Evolutionary conservation across 2,888 invertebrate species (phyloP).

Genomic region (Hermodice carunculata): DNA sequence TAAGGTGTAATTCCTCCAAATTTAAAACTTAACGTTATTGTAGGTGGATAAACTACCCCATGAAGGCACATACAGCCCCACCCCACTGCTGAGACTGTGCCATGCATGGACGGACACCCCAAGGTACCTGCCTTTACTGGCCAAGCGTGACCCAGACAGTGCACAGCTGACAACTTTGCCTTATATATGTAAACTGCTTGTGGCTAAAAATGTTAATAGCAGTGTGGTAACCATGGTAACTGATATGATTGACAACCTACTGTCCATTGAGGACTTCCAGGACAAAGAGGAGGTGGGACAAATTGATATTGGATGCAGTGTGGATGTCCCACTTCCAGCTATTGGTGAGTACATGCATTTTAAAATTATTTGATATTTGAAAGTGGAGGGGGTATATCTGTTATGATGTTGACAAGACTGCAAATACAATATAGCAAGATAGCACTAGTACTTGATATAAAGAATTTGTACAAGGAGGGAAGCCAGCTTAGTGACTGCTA

Average conservation of each 20-base stretch:
- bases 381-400: too few relatives aligned
- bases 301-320: too few relatives aligned
- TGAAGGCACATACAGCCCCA: conserved; percentile 88
- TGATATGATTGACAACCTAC: conserved; percentile 63
- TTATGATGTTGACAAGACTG: too few relatives aligned
- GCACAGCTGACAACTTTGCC: conserved; percentile 76
- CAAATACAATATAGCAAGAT: too few relatives aligned
- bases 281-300: conserved; percentile 42
- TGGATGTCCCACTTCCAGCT: too few relatives aligned
- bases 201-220: conserved; percentile 77
- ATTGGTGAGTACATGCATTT: too few relatives aligned
- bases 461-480: too few relatives aligned
- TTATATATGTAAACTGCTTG: conserved; percentile 80
- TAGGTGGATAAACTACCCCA: conserved; percentile 76
- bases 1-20: not conserved
- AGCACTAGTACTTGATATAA: too few relatives aligned
- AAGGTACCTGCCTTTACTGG: conserved; percentile 80
- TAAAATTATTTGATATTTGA: too few relatives aligned
- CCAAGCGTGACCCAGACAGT: conserved; percentile 70
- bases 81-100: conserved; percentile 84
- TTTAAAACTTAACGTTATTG: not conserved
- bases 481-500: too few relatives aligned
- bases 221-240: conserved; percentile 73
- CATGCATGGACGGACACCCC: conserved; percentile 85
- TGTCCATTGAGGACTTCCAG: conserved; percentile 44